Evolutionary conservation across 2,797 vertebrate species (phyloP), one percentile per base, ranked within the genome.

Genomic region (Sebastes variabilis): DNA sequence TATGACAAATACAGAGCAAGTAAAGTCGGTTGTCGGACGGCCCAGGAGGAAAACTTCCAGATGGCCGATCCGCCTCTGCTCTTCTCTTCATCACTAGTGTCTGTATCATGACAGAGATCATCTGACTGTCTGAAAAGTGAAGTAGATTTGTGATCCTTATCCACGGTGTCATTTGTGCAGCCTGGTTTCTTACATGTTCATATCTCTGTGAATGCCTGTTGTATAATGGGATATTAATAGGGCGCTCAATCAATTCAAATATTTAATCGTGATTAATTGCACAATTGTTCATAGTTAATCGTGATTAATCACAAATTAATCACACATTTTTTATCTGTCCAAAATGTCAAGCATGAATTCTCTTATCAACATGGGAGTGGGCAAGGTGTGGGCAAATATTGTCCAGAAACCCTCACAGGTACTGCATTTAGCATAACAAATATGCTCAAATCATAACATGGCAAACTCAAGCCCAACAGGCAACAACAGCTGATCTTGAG

Each of bases 51-150:
- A 72, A 32, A 66, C 64, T 22, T 82, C 79, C 84, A 86, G 86
- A 88, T 82, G 82, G 87, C 52, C 7, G 24, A 30, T 67, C 71
- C 16, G 61, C 73, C 82, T 86, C 62, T 78, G 75, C 69, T 81
- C 38, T 36, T 36, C 66, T 13, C 72, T 74, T 55, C 46, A 25
- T 2, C 55, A 24, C 24, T 27, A n/a, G 60, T 38, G 56, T 81
- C 81, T 29, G 32, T 13, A 64, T 78, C 83, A 76, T 64, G 61
- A 76, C 81, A 55, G 70, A 75, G 12, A 69, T 18, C 71, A 66
- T 74, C 38, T 76, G 76, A 75, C 55, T 73, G 76, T 54, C 55
- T 27, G 32, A 30, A 6, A 20, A 70, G 52, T 12, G 24, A 61
- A 66, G 25, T 2, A 18, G 5, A 24, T 54, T 34, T 73, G 32